Percentiles rank a stretch among this genome's conserved stretches.
Conservation (phyloP, 2,113 vertebrate species). For the Cavia porcellus region DNA sequence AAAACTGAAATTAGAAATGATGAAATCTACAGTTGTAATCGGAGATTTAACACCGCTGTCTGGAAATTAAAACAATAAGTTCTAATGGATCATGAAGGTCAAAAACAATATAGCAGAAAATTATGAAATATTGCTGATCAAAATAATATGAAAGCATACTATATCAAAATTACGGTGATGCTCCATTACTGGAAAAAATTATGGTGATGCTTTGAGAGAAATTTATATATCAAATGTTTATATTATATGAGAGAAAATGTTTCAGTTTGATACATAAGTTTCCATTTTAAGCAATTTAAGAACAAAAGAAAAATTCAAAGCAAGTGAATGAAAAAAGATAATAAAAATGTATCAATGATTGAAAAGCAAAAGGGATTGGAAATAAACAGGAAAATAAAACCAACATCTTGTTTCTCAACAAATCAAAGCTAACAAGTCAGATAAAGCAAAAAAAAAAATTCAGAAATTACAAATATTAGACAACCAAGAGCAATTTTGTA, state of each 20-base stretch:
- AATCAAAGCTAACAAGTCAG: not conserved
- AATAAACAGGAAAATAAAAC: not conserved
- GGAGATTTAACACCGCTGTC: not conserved
- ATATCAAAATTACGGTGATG: not conserved
- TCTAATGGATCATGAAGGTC: not conserved
- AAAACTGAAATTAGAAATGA: not conserved
- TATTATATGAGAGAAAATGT: not conserved
- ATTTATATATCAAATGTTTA: not conserved
- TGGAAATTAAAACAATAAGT: not conserved
- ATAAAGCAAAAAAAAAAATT: not conserved
- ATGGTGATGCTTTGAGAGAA: not conserved
- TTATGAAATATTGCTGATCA: not conserved
- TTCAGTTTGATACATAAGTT: not conserved
- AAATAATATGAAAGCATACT: not conserved
- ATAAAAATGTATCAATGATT: not conserved
- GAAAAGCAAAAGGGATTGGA: not conserved
- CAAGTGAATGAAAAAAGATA: slow-evolving; percentile 4
- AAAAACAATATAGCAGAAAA: not conserved
- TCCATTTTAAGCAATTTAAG: not conserved
- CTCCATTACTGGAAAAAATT: not conserved
- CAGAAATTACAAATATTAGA: slow-evolving; percentile 31
- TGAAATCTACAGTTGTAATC: not conserved
- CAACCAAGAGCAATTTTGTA: not conserved
- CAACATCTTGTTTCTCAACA: not conserved
- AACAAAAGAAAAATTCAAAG: not conserved